Conservation (phyloP, 2,888 invertebrate genomes). For the Protonemura montana region DNA sequence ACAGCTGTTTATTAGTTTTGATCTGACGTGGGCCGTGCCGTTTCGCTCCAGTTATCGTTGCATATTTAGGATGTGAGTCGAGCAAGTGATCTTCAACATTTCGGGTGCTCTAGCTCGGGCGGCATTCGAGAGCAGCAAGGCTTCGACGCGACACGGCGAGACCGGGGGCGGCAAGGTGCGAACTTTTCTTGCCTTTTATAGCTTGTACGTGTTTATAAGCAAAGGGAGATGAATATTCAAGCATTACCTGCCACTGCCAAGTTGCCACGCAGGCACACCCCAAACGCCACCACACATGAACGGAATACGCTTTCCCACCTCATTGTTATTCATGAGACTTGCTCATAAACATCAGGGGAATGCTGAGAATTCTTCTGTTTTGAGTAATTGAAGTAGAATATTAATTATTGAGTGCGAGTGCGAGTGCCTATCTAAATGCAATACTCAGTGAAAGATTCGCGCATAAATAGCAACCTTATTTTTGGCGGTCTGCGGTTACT, state of each 20-base stretch:
- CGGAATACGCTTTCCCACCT: not conserved
- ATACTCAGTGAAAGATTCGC: not conserved
- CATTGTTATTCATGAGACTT: slow-evolving; percentile 35
- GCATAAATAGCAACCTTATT: not conserved
- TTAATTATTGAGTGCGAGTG: not conserved
- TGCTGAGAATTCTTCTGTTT: not conserved
- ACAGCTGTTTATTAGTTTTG: slow-evolving; percentile 4
- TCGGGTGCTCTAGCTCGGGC: not conserved
- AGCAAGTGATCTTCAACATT: slow-evolving; percentile 15
- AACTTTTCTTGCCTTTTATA: slow-evolving; percentile 16
- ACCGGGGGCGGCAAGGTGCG: slow-evolving; percentile 19
- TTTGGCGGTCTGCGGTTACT: not conserved
- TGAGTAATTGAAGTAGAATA: not conserved
- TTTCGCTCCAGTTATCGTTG: not conserved
- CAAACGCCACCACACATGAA: not conserved
- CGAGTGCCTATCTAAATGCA: not conserved
- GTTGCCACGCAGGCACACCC: not conserved
- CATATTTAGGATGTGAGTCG: not conserved
- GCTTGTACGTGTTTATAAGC: slow-evolving; percentile 29
- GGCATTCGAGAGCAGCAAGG: not conserved
- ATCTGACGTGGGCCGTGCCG: not conserved
- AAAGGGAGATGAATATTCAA: slow-evolving; percentile 36
- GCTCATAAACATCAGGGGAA: slow-evolving; percentile 26
- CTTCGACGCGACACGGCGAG: not conserved
- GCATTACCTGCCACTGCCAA: slow-evolving; percentile 15